Base-by-base conservation (phyloP, 2,888 invertebrate species). In the Ophion ventricosus region DNA sequence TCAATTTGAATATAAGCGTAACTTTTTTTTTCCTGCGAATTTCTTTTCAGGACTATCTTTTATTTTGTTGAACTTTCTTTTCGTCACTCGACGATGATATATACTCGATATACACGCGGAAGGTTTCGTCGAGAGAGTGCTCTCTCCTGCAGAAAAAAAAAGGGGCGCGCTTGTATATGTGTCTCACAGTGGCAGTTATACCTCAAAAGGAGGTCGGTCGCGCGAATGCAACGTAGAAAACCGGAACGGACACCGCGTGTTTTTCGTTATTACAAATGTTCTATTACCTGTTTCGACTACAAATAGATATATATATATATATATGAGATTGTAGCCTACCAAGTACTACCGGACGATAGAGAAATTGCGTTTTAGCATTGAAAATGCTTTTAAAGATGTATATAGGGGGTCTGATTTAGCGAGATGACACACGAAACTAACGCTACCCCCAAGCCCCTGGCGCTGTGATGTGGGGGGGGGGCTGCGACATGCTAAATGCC, bases 201-300 rank as follows among this genome's bases (percentile, higher is more conserved):
- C 5, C 54, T 54, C 26, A 67, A 70, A 83, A 83, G 61, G 83
- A 83, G 83, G 83, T 80, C 83, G 80, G 64, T 75, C 79, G 64
- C 43, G 70, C 79, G 66, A 83, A 69, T 63, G 61, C 79, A 76
- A 73, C 54, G 83, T 76, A 73, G 11, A 77, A 83, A 83, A 83
- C 79, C 83, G 80, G 80, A 76, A 76, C 80, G 76, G 25, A 57
- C 43, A 43, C 69, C 17, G 66, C 40, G 7, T 57, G 43, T 75
- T 49, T 49, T 77, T n/a, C 67, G 74, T 57, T 29, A 69, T 78
- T 79, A 59, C 54, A 59, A 74, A 74, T 73, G 67, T 73, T 66
- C 8, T 78, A 66, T 49, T 76, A 29, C 29, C 29, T 40, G 59
- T 67, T 49, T 59, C 17, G 20, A 43, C 54, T 26, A 59, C 29